A percentile compares a stretch with the other conserved stretches of the same genome.
These are phyloP conservation scores for Pterostichus niger DNA, from an alignment of 2,888 invertebrate genomes.

Conservation along the genomic window DNA sequence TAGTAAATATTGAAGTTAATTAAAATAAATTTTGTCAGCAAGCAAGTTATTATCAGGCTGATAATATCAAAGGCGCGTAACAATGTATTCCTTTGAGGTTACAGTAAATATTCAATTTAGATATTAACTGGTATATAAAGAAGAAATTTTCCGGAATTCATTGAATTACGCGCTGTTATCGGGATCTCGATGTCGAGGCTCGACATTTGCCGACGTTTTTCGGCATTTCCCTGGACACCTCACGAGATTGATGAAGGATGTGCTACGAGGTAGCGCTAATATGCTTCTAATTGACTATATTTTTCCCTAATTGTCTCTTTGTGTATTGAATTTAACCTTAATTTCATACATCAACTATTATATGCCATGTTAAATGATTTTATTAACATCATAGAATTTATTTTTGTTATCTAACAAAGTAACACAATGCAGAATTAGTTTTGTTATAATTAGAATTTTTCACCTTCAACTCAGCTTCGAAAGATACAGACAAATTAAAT, in stretches of 20 bases:
- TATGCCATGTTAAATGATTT: too few species aligned
- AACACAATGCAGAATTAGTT: too few species aligned
- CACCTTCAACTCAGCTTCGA: too few species aligned
- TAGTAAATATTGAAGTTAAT: too few species aligned
- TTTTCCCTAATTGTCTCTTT: constrained; percentile 4
- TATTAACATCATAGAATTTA: too few species aligned
- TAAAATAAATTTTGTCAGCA: too few species aligned
- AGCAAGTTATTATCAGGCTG: background rate
- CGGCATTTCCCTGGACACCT: constrained; percentile 26
- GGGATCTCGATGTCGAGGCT: background rate
- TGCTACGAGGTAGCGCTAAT: constrained; percentile 7
- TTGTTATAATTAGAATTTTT: too few species aligned
- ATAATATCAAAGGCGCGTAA: background rate
- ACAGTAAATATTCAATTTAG: constrained; percentile 11
- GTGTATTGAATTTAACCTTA: background rate
- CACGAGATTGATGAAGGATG: constrained; percentile 25
- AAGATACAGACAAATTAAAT: too few species aligned
- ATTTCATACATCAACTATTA: background rate
- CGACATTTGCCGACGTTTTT: background rate
- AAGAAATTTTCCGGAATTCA: constrained; percentile 2
- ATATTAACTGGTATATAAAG: constrained; percentile 35
- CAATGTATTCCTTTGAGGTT: constrained; percentile 30
- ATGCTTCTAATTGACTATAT: constrained; percentile 13
- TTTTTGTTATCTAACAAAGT: too few species aligned
- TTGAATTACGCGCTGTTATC: constrained; percentile 18